phyloP scores from a whole-genome alignment of 2,797 vertebrate genomes.

The Melopsittacus undulatus region DNA sequence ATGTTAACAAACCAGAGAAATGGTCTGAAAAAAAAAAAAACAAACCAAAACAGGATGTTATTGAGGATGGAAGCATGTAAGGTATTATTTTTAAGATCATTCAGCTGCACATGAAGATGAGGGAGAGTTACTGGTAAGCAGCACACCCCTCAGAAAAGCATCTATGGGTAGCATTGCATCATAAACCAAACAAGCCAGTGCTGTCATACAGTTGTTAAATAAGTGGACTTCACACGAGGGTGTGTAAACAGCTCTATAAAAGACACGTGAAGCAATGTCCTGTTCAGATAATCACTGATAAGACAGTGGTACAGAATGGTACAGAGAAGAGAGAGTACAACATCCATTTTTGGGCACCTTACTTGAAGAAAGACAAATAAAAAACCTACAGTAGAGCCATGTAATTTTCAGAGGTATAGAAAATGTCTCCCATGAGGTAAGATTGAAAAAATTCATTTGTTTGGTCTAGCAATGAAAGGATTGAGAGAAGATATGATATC shows the following conservation, averaged over 20 bases:
- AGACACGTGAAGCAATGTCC: not conserved
- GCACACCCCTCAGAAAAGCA: not conserved
- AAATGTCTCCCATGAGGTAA: not conserved
- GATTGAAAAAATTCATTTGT: not conserved
- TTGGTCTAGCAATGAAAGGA: not conserved
- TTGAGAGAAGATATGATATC: not conserved
- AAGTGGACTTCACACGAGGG: not conserved
- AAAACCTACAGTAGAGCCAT: not conserved
- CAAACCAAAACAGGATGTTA: not conserved
- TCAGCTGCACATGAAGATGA: not conserved
- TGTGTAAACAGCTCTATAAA: not conserved
- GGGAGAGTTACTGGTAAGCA: not conserved
- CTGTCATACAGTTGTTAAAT: not conserved
- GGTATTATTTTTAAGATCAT: not conserved
- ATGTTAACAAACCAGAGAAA: not conserved
- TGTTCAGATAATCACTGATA: not conserved
- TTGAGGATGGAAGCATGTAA: not conserved
- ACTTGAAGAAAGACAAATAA: not conserved
- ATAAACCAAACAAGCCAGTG: not conserved
- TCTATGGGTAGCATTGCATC: not conserved
- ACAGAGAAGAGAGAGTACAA: not conserved
- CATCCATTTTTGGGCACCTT: not conserved
- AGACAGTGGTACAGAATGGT: not conserved
- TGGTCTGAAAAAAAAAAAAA: not conserved
- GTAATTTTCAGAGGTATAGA: not conserved